Conservation (phyloP, 2,113 vertebrate species). For the Bombycilla garrulus region DNA sequence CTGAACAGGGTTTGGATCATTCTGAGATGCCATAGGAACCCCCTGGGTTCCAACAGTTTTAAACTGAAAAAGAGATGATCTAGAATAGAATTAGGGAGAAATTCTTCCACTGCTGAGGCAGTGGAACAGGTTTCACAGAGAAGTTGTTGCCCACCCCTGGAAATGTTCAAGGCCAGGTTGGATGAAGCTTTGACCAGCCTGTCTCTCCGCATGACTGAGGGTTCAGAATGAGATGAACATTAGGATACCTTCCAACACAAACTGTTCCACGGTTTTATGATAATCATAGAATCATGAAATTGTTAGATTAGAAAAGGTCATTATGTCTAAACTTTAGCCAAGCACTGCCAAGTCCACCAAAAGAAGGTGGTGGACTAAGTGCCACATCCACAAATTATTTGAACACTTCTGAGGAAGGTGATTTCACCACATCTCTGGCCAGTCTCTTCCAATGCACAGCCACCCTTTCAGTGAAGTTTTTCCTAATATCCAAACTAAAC, state of each 20-base stretch:
- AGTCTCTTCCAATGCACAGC: neutral
- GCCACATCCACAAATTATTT: neutral
- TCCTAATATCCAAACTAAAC: neutral
- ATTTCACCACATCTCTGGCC: neutral
- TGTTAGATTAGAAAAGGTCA: neutral
- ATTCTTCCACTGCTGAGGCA: neutral
- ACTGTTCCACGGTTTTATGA: neutral
- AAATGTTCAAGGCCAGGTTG: neutral
- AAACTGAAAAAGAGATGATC: neutral
- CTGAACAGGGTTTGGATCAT: too few relatives aligned
- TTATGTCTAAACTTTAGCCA: neutral
- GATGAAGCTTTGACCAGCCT: neutral
- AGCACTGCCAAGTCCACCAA: neutral
- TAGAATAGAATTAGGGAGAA: neutral
- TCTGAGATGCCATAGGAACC: too few relatives aligned
- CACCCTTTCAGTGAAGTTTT: neutral
- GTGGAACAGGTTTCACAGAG: neutral
- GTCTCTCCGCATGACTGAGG: neutral
- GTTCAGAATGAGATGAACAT: neutral
- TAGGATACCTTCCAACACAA: neutral
- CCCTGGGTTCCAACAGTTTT: too few relatives aligned
- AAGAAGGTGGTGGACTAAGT: neutral
- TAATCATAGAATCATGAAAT: neutral
- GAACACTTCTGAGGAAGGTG: neutral
- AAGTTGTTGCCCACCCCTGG: neutral